Evolutionary conservation across 1,140 invertebrate species (phyloP), one percentile per base, ranked within the genome.

Genomic region (Bathynomus jamesi): DNA sequence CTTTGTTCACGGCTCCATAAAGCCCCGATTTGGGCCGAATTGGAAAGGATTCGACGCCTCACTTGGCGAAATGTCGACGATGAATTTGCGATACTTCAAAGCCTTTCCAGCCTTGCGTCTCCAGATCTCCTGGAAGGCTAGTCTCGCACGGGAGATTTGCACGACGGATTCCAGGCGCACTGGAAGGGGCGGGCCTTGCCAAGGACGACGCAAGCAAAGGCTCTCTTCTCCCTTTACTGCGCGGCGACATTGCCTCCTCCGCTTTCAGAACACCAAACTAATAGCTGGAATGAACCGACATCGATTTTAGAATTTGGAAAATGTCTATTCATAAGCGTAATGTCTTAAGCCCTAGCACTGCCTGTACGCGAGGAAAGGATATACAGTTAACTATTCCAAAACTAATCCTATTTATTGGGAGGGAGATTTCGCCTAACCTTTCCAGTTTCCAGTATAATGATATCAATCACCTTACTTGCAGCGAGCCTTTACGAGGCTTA

Each of bases 251-350:
- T 53, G 13, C 40, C 40, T 3, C 40, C 21, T 53, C 40, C 21
- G 13, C 40, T 53, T 53, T 53, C 40, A 21, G 21, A 53, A 53
- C 40, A 53, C 21, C 40, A 53, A 53, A 53, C 40, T 53, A 53
- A 53, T 53, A 53, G 40, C 40, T 53, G 40, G 40, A 53, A 53
- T 53, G 40, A 53, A 53, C 11, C 40, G 21, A 53, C 40, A 53
- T 53, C 40, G 40, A 53, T 53, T 53, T 53, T 53, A 53, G 40
- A 53, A 53, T 53, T 53, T 53, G 21, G 40, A 53, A 53, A 53
- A 53, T 11, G 40, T 53, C 40, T 53, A 53, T 53, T 53, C 40
- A 53, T 53, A 53, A 53, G 13, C 40, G 40, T 53, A 17, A 53
- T 53, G 40, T 53, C 40, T 53, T 53, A 53, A 53, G 40, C 40